A percentile compares a stretch with the other conserved stretches of the same genome.
These are phyloP conservation scores for Andrena chrysosceles DNA, from an alignment of 2,888 invertebrate species.

Conservation along the genomic window DNA sequence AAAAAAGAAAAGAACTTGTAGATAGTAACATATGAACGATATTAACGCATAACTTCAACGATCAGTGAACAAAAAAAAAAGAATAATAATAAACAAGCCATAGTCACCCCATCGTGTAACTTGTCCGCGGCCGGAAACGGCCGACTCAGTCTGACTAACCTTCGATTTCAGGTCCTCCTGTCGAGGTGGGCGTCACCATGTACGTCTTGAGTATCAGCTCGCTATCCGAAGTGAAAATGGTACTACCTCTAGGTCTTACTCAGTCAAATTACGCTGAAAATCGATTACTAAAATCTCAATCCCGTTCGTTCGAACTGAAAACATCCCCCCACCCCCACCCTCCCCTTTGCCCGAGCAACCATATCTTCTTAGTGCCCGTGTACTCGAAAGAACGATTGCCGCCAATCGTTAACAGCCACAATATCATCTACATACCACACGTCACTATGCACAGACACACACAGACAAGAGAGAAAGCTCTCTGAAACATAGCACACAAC, in stretches of 20 bases:
- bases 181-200: constrained; percentile 93
- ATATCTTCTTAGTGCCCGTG: constrained; percentile 69
- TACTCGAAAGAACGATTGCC: constrained; percentile 54
- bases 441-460: constrained; percentile 32
- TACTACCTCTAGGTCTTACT: constrained; percentile 86
- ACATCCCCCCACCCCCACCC: constrained; percentile 25
- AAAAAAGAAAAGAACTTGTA: constrained; percentile 47
- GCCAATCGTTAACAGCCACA: constrained; percentile 59
- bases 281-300: constrained; percentile 67
- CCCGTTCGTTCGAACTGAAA: constrained; percentile 69
- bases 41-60: constrained; percentile 43
- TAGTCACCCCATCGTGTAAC: constrained; percentile 71
- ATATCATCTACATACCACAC: constrained; percentile 40
- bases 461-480: constrained; percentile 2
- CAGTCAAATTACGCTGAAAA: constrained; percentile 77
- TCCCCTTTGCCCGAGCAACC: constrained; percentile 64
- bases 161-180: constrained; percentile 90
- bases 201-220: constrained; percentile 93
- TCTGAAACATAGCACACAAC: constrained; percentile 29
- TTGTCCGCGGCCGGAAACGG: constrained; percentile 73
- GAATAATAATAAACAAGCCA: constrained; percentile 44
- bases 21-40: constrained; percentile 36
- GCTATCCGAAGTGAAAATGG: constrained; percentile 94
- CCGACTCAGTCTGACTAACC: constrained; percentile 84
- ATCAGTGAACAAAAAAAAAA: constrained; percentile 56